Evolutionary conservation across 2,113 vertebrate species (phyloP).

Genomic region (Lepus europaeus): DNA sequence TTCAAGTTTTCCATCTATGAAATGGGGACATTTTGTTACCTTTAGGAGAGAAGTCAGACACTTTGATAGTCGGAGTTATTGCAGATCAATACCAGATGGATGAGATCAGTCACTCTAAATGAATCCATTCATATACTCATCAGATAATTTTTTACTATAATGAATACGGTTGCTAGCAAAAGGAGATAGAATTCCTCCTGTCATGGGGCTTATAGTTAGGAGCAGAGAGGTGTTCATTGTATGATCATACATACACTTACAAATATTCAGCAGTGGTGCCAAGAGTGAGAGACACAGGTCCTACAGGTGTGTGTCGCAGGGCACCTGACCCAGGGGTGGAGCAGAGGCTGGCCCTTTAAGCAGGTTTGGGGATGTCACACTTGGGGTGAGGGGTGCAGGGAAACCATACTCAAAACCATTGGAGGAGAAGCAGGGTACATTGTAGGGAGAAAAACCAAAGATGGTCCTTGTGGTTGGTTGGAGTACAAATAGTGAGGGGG

Average conservation of each 20-base stretch:
- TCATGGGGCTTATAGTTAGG: not conserved
- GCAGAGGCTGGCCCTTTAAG: not conserved
- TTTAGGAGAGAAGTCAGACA: not conserved
- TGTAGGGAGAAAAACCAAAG: not conserved
- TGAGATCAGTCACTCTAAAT: not conserved
- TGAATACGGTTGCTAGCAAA: not conserved
- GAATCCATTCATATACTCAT: not conserved
- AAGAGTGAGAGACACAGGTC: not conserved
- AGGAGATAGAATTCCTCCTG: not conserved
- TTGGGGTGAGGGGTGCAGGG: not conserved
- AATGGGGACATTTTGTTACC: not conserved
- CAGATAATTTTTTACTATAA: not conserved
- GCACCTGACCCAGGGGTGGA: not conserved
- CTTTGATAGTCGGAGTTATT: not conserved
- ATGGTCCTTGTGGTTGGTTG: not conserved
- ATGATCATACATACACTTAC: rapidly evolving
- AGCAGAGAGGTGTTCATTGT: not conserved
- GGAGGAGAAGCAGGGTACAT: not conserved
- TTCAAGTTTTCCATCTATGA: not conserved
- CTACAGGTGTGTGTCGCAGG: not conserved
- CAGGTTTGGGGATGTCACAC: not conserved
- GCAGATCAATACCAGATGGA: not conserved
- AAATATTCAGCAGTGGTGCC: not conserved
- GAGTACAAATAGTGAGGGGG: too few species aligned
- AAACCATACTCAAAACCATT: not conserved